Base-by-base conservation (phyloP, 2,888 invertebrate species). In the Hyalella azteca region DNA sequence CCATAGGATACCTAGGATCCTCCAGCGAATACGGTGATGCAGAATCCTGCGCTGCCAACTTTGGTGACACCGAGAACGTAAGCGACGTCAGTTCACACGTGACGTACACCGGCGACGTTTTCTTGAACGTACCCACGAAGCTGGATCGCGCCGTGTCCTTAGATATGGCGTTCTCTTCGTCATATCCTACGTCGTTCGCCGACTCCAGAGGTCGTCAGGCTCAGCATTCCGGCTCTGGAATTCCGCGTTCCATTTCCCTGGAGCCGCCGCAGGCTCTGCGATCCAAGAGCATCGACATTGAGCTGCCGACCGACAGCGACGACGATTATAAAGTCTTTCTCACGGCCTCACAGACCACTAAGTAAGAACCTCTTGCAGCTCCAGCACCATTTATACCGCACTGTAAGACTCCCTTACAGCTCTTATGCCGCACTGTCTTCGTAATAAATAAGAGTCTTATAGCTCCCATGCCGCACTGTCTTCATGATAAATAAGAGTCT, bases 131-230 rank as follows among this genome's bases (percentile, higher is more conserved):
- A 82, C 95, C 95, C 54, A 94, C 85, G 26, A 93, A 93, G 87
- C 91, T 95, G 39, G 95, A 95, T 87, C 91, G 95, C 26, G 95
- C 95, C 26, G 95, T 94, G 45, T 95, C 95, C 0, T 94, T 95
- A 1, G 95, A 95, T 87, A 94, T 95, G 26, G 93, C 94, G 87
- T 95, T 95, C 88, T 93, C 93, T 89, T 87, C 87, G 78, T 91
- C 85, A 1, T 76, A 84, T 40, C 82, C 85, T 48, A 80, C 78
- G 76, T 84, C 85, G 36, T 81, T 83, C 32, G 48, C 59, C 22
- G 77, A 78, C 32, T 29, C 79, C 75, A 36, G 26, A 59, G 29
- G 45, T n/a, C 22, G 45, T 75, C 36, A 36, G 36, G 41, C 75
- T 22, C 48, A 79, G 36, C 48, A 40, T 22, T 36, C 79, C 49